Evolutionary conservation across 2,888 invertebrate species (phyloP).

Genomic region (Drosophila pseudotakahashii): DNA sequence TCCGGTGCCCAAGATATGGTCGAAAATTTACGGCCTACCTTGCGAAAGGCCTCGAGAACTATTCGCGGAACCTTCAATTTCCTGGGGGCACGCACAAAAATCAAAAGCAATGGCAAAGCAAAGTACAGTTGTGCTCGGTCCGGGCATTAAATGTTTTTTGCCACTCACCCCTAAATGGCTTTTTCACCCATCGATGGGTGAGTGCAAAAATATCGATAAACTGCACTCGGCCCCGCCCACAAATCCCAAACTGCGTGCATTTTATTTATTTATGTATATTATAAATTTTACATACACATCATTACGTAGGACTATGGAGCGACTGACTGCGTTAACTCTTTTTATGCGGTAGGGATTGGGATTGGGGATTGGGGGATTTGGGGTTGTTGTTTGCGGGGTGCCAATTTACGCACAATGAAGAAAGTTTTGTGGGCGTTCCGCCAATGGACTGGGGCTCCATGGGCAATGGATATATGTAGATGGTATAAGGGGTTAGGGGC

Average conservation of each 20-base stretch:
- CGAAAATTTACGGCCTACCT: constrained; percentile 68
- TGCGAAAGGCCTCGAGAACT: constrained; percentile 13
- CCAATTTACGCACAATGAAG: constrained; percentile 71
- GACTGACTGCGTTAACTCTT: constrained; percentile 49
- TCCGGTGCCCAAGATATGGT: constrained; percentile 57
- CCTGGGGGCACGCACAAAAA: constrained; percentile 50
- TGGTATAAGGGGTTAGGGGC: constrained; percentile 3
- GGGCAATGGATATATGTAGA: too few relatives aligned
- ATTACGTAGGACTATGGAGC: constrained; percentile 64
- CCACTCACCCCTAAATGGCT: constrained; percentile 42
- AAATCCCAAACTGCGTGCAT: constrained; percentile 56
- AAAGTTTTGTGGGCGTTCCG: constrained; percentile 51
- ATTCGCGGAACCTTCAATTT: constrained; percentile 60
- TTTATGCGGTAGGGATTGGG: constrained; percentile 2
- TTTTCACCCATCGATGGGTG: constrained; percentile 44
- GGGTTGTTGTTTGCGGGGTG: constrained; percentile 17
- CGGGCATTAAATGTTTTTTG: neutral
- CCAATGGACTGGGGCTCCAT: neutral
- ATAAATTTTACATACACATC: constrained; percentile 76
- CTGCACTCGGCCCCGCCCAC: constrained; percentile 19
- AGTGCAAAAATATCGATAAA: constrained; percentile 49
- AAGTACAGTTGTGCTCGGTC: constrained; percentile 41
- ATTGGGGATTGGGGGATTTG: too few relatives aligned
- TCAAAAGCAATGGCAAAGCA: constrained; percentile 1
- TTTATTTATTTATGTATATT: constrained; percentile 76